Percentiles rank a stretch among this genome's conserved stretches.
Evolutionary conservation across 2,888 invertebrate genomes (phyloP).

Genomic region (Leucania comma): DNA sequence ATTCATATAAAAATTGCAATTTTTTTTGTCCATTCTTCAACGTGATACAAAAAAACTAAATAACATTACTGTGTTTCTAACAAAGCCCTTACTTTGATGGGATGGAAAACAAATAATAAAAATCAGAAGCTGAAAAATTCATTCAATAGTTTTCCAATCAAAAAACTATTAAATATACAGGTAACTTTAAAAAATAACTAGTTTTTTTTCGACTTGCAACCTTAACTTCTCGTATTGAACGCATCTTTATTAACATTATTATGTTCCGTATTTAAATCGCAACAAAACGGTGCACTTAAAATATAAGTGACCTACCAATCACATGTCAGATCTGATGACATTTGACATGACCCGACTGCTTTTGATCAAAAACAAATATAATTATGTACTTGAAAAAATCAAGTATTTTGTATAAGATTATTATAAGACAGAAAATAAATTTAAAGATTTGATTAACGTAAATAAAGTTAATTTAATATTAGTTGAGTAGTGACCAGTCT

Average conservation of each 20-base stretch:
- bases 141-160: conserved; percentile 41
- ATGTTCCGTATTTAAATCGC: conserved; percentile 47
- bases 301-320: conserved; percentile 40
- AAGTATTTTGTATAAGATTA: conserved; percentile 34
- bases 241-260: conserved; percentile 51
- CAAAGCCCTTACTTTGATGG: conserved; percentile 28
- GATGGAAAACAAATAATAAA: conserved; percentile 28
- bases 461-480: conserved; percentile 14
- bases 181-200: conserved; percentile 61
- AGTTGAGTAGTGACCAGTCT: conserved; percentile 41
- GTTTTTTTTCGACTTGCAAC: conserved; percentile 58
- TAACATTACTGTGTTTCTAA: conserved; percentile 28
- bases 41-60: conserved; percentile 12
- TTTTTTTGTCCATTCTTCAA: conserved; percentile 11
- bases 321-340: conserved; percentile 39
- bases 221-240: conserved; percentile 47
- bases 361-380: conserved; percentile 37
- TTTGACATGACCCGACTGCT: conserved; percentile 62
- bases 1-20: conserved; percentile 34
- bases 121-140: conserved; percentile 38
- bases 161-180: conserved; percentile 56
- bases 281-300: conserved; percentile 52
- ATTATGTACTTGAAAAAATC: conserved; percentile 32
- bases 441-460: conserved; percentile 29
- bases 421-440: conserved; percentile 35